phyloP scores from a whole-genome alignment of 2,888 invertebrate genomes.

The Caenorhabditis zanzibari region DNA sequence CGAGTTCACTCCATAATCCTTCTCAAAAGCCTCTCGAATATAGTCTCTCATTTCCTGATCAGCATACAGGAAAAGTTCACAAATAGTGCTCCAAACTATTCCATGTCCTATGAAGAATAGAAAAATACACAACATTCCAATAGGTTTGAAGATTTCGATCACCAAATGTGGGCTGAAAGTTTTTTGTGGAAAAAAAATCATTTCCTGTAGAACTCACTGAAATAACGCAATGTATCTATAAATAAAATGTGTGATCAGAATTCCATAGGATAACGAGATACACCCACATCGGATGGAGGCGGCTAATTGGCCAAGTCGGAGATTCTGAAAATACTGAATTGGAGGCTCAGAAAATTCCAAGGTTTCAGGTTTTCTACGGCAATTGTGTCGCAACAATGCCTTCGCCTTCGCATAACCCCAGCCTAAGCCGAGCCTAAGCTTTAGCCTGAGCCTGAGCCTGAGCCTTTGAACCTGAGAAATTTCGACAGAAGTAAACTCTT shows the following conservation, averaged over 20 bases:
- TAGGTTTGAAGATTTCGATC: too few species aligned
- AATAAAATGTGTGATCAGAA: slow-evolving; percentile 30
- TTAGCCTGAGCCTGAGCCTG: too few species aligned
- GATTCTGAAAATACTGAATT: background rate
- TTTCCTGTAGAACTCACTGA: background rate
- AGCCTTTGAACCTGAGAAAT: too few species aligned
- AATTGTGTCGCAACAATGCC: too few species aligned
- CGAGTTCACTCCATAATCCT: slow-evolving; percentile 38
- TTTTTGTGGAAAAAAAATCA: background rate
- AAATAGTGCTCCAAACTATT: slow-evolving; percentile 8
- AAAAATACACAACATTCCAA: too few species aligned
- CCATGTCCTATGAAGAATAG: too few species aligned
- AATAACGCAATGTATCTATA: background rate
- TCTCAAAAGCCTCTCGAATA: slow-evolving; percentile 33
- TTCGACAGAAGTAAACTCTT: too few species aligned
- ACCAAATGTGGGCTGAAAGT: slow-evolving; percentile 11
- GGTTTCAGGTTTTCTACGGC: too few species aligned
- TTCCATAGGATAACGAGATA: slow-evolving; percentile 43
- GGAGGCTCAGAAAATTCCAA: slow-evolving; percentile 1
- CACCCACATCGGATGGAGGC: slow-evolving; percentile 47
- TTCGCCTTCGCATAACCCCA: too few species aligned
- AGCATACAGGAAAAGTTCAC: slow-evolving; percentile 38
- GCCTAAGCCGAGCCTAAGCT: too few species aligned
- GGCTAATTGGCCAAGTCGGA: slow-evolving; percentile 39
- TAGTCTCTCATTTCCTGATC: slow-evolving; percentile 46